Base-by-base conservation (phyloP, 2,113 vertebrate species). In the Aplodontia rufa region DNA sequence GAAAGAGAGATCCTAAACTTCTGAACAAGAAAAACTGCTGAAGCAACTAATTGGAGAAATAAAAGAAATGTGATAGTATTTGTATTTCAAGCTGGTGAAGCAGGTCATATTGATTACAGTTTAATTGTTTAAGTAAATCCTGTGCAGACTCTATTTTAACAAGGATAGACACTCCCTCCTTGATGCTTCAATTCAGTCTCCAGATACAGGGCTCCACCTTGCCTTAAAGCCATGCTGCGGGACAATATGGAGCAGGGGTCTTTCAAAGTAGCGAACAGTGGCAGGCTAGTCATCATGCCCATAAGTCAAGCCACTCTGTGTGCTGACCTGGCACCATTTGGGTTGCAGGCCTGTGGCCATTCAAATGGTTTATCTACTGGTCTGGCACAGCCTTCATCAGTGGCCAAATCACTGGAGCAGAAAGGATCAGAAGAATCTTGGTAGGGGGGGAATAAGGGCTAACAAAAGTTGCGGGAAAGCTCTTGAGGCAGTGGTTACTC, bases 21-120 rank as follows among this genome's bases (percentile, higher is more conserved):
- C 79, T 69, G 26, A 87, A 92, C 84, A 92, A 76, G 62, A 71
- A 81, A 95, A 76, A 69, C 28, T 40, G 62, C 35, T 95, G 91
- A 91, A 92, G 96, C 93, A 95, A 85, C 94, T 95, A 96, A 93
- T 74, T 88, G 37, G 47, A 95, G 91, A 87, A 96, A 96, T 71
- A 80, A 96, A 93, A 94, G 94, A 93, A 94, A 95, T 60, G 62
- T 66, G 75, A 86, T 1, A 6, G 53, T 86, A 68, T 96, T 89
- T 95, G 74, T 62, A 93, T 94, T 81, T 85, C 85, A 68, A 82
- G 28, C 88, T 86, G 53, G 72, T 40, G 60, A 92, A 76, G 68
- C 76, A 60, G 66, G 40, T 90, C 47, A 60, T 30, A 81, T 49
- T 47, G 93, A 78, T 85, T 71, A 58, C 51, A 55, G 60, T 92